Percentiles rank a stretch among this genome's conserved stretches.
phyloP scores from a whole-genome alignment of 2,113 vertebrate species.

The Corapipo altera region DNA sequence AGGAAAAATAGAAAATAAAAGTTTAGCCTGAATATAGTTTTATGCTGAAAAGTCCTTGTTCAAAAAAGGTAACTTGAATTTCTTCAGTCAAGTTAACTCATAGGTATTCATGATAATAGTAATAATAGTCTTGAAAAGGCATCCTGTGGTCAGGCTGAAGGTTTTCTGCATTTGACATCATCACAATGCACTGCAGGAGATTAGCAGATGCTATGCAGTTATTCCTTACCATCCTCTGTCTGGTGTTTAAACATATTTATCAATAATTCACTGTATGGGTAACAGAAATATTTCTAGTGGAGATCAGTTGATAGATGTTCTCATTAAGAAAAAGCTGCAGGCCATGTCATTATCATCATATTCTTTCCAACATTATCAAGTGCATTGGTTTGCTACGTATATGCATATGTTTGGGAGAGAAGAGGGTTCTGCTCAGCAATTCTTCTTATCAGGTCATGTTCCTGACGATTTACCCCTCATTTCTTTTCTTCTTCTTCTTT shows the following conservation, averaged over 20 bases:
- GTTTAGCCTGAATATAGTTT: background rate
- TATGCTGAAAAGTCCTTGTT: background rate
- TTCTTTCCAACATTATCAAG: background rate
- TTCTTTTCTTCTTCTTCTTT: background rate
- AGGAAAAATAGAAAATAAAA: background rate
- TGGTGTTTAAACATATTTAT: background rate
- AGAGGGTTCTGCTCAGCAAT: background rate
- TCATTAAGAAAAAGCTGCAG: constrained; percentile 21
- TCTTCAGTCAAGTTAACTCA: background rate
- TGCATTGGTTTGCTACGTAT: background rate
- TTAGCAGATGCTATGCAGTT: background rate
- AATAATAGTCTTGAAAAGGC: background rate
- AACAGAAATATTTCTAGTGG: background rate
- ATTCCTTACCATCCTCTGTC: background rate
- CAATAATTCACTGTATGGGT: background rate
- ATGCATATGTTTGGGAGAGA: background rate
- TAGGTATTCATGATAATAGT: background rate
- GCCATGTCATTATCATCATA: background rate
- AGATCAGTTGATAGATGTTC: background rate
- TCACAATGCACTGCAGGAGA: background rate
- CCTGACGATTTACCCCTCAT: background rate
- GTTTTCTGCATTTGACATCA: background rate
- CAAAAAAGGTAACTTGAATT: background rate
- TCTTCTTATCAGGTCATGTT: background rate
- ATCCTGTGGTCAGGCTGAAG: background rate